These are phyloP conservation scores for Corythoichthys intestinalis DNA, from an alignment of 2,113 vertebrate genomes.

Conservation along the genomic window DNA sequence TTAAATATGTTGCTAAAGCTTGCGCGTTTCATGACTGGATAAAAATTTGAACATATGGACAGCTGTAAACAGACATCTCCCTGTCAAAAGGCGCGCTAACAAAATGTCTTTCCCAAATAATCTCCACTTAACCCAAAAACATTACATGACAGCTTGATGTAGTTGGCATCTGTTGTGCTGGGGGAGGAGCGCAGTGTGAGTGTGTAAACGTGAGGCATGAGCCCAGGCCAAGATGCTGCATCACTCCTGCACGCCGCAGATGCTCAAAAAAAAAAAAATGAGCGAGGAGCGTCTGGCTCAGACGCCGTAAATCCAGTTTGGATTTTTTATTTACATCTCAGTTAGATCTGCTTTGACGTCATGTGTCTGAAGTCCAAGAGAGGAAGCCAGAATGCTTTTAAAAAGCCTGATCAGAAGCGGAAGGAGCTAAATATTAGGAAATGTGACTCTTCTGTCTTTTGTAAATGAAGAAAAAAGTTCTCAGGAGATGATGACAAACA, in stretches of 20 bases:
- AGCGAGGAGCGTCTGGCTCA: slow-evolving; percentile 28
- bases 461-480: too few relatives aligned
- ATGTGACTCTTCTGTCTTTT: too few relatives aligned
- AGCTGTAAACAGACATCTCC: slow-evolving; percentile 9
- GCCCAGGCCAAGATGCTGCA: slow-evolving; percentile 33
- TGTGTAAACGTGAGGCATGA: slow-evolving; percentile 10
- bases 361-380: slow-evolving; percentile 10
- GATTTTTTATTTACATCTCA: slow-evolving; percentile 38
- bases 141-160: slow-evolving; percentile 29
- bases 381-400: slow-evolving; percentile 36
- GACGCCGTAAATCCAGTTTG: slow-evolving; percentile 48
- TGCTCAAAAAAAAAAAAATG: slow-evolving; percentile 38
- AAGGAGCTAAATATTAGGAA: slow-evolving; percentile 18
- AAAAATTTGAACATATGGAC: slow-evolving; percentile 3
- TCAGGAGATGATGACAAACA: too few relatives aligned
- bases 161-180: slow-evolving; percentile 42
- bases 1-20: slow-evolving; percentile 8
- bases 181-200: slow-evolving; percentile 17
- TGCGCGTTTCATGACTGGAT: not conserved
- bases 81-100: slow-evolving; percentile 14
- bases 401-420: slow-evolving; percentile 54
- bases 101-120: slow-evolving; percentile 18
- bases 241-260: slow-evolving; percentile 41
- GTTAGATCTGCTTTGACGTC: slow-evolving; percentile 55
- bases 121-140: slow-evolving; percentile 36